Conservation (phyloP, 2,888 invertebrate genomes). For the Fabriciana adippe region DNA sequence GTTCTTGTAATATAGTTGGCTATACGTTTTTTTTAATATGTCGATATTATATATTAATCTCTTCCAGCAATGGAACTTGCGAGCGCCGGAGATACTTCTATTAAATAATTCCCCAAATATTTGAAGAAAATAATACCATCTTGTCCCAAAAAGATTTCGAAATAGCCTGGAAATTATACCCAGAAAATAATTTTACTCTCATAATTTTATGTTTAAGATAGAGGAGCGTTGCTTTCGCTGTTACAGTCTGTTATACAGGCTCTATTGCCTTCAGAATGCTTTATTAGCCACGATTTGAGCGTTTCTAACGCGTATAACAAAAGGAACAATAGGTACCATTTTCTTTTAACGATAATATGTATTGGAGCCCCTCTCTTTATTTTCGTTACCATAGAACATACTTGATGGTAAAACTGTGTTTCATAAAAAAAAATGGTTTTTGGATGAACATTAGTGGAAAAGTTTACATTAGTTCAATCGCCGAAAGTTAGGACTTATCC, state of each 20-base stretch:
- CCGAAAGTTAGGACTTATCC: too few relatives aligned
- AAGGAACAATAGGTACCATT: neutral
- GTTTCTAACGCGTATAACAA: constrained; percentile 13
- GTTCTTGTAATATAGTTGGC: too few relatives aligned
- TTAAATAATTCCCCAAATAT: too few relatives aligned
- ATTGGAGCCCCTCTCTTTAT: neutral
- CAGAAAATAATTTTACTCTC: constrained; percentile 51
- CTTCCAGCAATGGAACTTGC: too few relatives aligned
- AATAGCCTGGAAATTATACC: constrained; percentile 30
- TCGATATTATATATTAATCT: too few relatives aligned
- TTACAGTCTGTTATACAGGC: constrained; percentile 13
- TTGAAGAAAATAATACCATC: constrained; percentile 22
- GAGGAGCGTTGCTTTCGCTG: constrained; percentile 9
- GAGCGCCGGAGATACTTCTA: too few relatives aligned
- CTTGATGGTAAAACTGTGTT: too few relatives aligned
- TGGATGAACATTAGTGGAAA: too few relatives aligned
- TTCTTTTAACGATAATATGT: constrained; percentile 6
- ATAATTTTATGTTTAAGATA: constrained; percentile 43
- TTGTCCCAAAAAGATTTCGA: constrained; percentile 41
- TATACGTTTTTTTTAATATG: too few relatives aligned
- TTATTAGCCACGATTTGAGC: neutral
- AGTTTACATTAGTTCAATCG: too few relatives aligned
- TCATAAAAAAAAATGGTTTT: too few relatives aligned
- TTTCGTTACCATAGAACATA: too few relatives aligned
- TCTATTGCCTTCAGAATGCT: constrained; percentile 9